These are phyloP conservation scores for Pseudococcus jackbeardsleyi DNA, from an alignment of 2,888 invertebrate species.

Conservation along the genomic window DNA sequence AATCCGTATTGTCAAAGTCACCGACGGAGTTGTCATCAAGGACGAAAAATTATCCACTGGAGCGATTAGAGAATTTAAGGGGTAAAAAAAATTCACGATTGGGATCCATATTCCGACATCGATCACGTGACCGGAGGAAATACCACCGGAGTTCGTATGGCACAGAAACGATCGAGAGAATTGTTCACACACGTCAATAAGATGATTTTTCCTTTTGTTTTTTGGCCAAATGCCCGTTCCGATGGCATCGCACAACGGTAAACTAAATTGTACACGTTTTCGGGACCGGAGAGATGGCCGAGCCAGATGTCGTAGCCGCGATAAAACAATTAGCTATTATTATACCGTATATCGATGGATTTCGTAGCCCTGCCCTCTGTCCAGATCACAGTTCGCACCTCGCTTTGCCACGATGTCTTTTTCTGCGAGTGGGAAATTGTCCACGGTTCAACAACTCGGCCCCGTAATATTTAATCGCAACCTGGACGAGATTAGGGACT, in stretches of 20 bases:
- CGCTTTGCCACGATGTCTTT: too few species aligned
- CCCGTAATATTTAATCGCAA: slow-evolving; percentile 21
- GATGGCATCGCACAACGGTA: not conserved
- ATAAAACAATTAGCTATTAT: not conserved
- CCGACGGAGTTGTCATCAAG: slow-evolving; percentile 3
- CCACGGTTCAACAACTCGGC: not conserved
- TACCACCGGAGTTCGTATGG: not conserved
- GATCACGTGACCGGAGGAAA: not conserved
- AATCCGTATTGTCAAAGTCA: slow-evolving; percentile 15
- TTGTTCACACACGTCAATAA: not conserved
- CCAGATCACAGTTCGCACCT: too few species aligned
- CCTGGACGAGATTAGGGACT: not conserved
- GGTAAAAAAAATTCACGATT: not conserved
- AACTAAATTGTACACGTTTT: not conserved
- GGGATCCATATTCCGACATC: not conserved
- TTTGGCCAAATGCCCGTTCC: slow-evolving; percentile 1
- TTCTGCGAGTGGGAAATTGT: too few species aligned
- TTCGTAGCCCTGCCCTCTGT: not conserved
- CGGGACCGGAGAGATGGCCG: not conserved
- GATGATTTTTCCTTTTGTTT: not conserved
- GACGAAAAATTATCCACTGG: slow-evolving; percentile 25
- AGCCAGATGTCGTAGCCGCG: not conserved
- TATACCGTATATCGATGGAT: not conserved
- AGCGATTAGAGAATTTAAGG: not conserved
- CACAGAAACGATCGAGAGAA: too few species aligned